Evolutionary conservation across 2,797 vertebrate genomes (phyloP), one percentile per base, ranked within the genome.

Genomic region (Distichodus sexfasciatus): DNA sequence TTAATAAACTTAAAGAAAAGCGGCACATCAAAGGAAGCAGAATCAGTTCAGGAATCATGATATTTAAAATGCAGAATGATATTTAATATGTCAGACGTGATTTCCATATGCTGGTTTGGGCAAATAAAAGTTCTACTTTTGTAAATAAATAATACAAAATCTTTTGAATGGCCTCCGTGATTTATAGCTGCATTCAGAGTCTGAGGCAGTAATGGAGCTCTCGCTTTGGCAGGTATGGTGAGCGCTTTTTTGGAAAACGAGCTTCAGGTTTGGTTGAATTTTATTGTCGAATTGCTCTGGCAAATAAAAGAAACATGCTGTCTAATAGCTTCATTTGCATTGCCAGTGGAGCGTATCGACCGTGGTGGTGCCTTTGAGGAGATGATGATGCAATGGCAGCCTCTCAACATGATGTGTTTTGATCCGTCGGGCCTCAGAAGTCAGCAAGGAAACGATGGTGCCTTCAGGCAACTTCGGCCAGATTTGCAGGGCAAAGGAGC

Each of bases 401-500:
- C 55, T 41, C 55, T 28, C 55, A 28, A 26, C 23, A 35, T 24
- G 36, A 41, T 28, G 23, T 41, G 54, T 58, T 47, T 47, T 41
- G 59, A 69, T 61, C 55, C 29, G 35, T 12, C 48, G 7, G n/a
- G 46, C 47, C 48, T 21, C 57, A 69, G 47, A 60, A 40, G n/a
- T 21, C 7, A 62, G 31, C 10, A 2, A 14, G 51, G 36, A 69
- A 69, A 36, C 26, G 48, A 68, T 35, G 33, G 19, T 64, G 69
- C 69, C 69, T 64, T 40, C 55, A 69, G 26, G 61, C 54, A 69
- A 59, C 55, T 68, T 51, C 14, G 61, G 61, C 57, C 36, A 62
- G 69, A 72, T 60, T 43, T 69, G 54, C 41, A 33, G 50, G 74
- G 75, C 47, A 72, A 66, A 59, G 65, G 73, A 78, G 79, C 69